Evolutionary conservation across 2,888 invertebrate species (phyloP), one percentile per base, ranked within the genome.

Genomic region (Matsumyia berberina): DNA sequence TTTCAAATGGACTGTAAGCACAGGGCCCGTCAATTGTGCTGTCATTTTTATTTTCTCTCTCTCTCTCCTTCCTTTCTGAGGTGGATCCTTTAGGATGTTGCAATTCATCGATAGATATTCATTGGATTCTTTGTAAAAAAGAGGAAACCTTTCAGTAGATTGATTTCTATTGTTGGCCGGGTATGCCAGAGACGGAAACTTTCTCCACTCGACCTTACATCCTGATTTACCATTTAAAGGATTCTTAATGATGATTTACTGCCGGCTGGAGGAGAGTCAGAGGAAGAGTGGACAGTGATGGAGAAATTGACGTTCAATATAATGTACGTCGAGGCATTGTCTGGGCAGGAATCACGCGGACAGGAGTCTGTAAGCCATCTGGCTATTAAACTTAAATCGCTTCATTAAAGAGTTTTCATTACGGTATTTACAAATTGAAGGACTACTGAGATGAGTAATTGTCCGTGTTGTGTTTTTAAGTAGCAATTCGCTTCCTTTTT

Each of bases 241-340:
- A 80, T 80, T 66, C 80, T 46, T 85, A 80, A 85, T 85, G 85
- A 85, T 85, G 85, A 80, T 74, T 85, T 70, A 76, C 80, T 69
- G 6, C 44, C 24, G 51, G 69, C 7, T 8, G 24, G 66, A 12
- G 12, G 19, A 60, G 31, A 24, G 2, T 31, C 11, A 35, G 6
- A 11, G 8, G 37, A 1, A 11, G 24, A 12, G 17, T 58, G 17
- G 19, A n/a, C 15, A 73, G 33, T 51, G 49, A 33, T 58, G 24
- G 33, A 66, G 37, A 5, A 9, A 53, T 29, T 42, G 67, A 53
- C 37, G 31, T 67, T 53, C 17, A 64, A 39, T 6, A 53, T 49
- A 35, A n/a, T 46, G 11, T n/a, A 19, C 35, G 12, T 9, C 9
- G 55, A 35, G 17, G n/a, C 35, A 78, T 67, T 83, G 78, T 83